Evolutionary conservation across 2,888 invertebrate species (phyloP).

Genomic region (Argyresthia goedartella): DNA sequence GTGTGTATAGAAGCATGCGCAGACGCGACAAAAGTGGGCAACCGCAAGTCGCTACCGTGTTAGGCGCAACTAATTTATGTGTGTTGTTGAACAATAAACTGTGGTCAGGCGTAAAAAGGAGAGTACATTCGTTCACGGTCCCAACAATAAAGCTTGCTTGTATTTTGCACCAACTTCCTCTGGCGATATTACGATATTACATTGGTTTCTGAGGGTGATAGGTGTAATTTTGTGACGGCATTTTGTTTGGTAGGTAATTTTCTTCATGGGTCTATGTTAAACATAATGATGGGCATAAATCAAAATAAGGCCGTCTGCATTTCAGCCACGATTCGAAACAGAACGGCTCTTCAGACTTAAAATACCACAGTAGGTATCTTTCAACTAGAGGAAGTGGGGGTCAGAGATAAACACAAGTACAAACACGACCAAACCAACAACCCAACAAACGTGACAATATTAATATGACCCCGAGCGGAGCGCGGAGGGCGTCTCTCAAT

Average conservation of each 20-base stretch:
- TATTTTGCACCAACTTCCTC: not conserved
- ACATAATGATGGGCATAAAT: too few relatives aligned
- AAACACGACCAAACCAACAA: constrained; percentile 3
- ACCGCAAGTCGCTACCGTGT: not conserved
- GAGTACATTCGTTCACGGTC: not conserved
- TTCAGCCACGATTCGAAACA: too few relatives aligned
- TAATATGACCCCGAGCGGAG: constrained; percentile 32
- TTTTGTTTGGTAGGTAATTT: too few relatives aligned
- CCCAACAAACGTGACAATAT: constrained; percentile 25
- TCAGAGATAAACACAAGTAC: not conserved
- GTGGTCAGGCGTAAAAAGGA: not conserved
- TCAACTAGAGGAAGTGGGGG: constrained; percentile 8
- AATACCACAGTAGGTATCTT: too few relatives aligned
- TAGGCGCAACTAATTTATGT: not conserved
- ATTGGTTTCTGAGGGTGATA: too few relatives aligned
- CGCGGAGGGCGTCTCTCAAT: constrained; percentile 11
- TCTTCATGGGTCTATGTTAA: too few relatives aligned
- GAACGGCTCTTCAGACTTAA: too few relatives aligned
- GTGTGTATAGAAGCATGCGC: not conserved
- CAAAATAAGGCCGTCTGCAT: too few relatives aligned
- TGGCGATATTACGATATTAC: too few relatives aligned
- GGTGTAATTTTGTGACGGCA: too few relatives aligned
- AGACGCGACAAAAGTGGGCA: not conserved
- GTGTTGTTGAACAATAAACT: not conserved
- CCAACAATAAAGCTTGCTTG: not conserved